Evolutionary conservation across 1,140 invertebrate genomes (phyloP), one percentile per base, ranked within the genome.

Genomic region (Calephelis nemesis): DNA sequence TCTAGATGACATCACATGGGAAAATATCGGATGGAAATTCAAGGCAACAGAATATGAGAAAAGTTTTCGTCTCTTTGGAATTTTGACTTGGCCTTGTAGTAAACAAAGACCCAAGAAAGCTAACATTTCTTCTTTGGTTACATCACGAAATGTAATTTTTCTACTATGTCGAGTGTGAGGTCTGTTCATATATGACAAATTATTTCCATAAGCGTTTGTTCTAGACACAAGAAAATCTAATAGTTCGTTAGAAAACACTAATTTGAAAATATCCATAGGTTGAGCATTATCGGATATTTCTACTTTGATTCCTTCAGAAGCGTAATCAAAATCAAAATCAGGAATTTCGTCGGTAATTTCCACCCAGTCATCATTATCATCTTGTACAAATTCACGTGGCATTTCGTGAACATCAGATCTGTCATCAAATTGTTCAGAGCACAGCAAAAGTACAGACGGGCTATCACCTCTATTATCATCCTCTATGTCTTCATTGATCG

Each of bases 251-350:
- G 45, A 64, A 64, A 64, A 64, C 47, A 64, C 47, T 64, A 48
- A 64, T 64, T 64, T 64, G 63, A 64, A 64, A 49, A 64, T 64
- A 64, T 64, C 63, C 47, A 64, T 47, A 64, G 63, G 63, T 64
- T 64, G 63, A 64, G 63, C 63, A 64, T 64, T 64, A 64, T 64
- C 63, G 47, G 45, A 45, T 64, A 64, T 64, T 64, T 64, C 63
- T 64, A 64, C 63, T 64, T 64, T 64, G 63, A 64, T 40, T 64
- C 63, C 63, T 48, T 64, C 63, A 64, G 63, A 64, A 19, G 45
- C 63, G 63, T 64, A 64, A 64, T 64, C 63, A 48, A 64, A 64
- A 64, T 39, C 45, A 64, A 48, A 48, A 63, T 13, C 63, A 48
- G 63, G 63, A 45, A 48, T 64, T 45, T 64, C 63, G 40, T 19